Percentiles rank a stretch among this genome's conserved stretches.
phyloP scores from a whole-genome alignment of 1,140 invertebrate species.

The Cataglyphis hispanica region DNA sequence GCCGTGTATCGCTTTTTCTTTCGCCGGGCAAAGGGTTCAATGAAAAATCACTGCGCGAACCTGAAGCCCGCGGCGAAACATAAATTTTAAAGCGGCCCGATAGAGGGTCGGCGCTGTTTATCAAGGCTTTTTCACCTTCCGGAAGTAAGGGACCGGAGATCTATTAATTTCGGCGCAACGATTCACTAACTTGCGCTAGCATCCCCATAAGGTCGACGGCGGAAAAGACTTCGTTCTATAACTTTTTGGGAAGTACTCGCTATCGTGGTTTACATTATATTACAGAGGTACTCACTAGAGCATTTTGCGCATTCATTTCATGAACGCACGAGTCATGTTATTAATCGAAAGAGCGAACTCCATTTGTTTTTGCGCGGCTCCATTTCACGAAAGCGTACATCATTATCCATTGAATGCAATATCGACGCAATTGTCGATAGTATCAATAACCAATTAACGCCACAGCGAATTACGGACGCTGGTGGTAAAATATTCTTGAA shows the following conservation, averaged over 20 bases:
- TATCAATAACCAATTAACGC: constrained; percentile 45
- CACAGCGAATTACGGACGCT: background rate
- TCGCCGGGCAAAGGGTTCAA: constrained; percentile 56
- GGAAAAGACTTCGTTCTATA: constrained; percentile 33
- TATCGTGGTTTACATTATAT: background rate
- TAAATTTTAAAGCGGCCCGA: constrained; percentile 77
- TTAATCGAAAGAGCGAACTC: background rate
- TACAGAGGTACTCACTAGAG: background rate
- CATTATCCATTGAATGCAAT: constrained; percentile 10
- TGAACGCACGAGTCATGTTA: background rate
- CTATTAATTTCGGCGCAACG: constrained; percentile 78
- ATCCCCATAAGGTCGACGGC: constrained; percentile 63
- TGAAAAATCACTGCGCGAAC: constrained; percentile 77
- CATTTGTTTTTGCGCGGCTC: background rate
- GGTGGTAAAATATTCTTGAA: constrained; percentile 14
- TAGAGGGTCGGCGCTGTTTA: constrained; percentile 78
- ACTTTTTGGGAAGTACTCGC: constrained; percentile 23
- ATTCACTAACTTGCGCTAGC: constrained; percentile 71
- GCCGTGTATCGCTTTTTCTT: constrained; percentile 60
- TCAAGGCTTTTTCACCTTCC: constrained; percentile 73
- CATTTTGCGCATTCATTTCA: background rate
- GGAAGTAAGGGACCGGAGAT: constrained; percentile 64
- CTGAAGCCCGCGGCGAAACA: constrained; percentile 70
- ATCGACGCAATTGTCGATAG: background rate
- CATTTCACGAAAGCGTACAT: background rate